These are phyloP conservation scores for Opisthocomus hoazin DNA, from an alignment of 2,113 vertebrate species.

Conservation along the genomic window DNA sequence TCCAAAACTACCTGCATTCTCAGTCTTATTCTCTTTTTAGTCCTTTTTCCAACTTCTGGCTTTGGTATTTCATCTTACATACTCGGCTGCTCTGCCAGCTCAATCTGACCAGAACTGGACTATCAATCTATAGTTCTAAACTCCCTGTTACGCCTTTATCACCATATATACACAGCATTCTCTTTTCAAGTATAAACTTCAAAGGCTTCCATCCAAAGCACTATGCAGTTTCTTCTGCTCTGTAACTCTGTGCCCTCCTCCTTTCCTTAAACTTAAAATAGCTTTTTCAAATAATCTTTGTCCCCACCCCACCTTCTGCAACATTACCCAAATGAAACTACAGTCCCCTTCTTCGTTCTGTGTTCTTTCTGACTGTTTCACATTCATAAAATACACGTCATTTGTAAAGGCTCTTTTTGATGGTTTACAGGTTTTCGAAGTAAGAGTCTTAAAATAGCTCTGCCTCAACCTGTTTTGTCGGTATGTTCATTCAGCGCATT, in stretches of 20 bases:
- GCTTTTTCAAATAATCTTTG: neutral
- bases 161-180: neutral
- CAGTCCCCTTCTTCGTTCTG: neutral
- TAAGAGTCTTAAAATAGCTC: conserved; percentile 20
- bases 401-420: neutral
- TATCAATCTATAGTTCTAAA: neutral
- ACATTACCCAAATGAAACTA: neutral
- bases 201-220: neutral
- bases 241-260: neutral
- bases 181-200: neutral
- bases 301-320: neutral
- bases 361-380: neutral
- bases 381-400: neutral
- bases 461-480: conserved; percentile 25
- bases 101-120: neutral
- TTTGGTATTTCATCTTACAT: neutral
- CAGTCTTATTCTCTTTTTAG: neutral
- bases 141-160: neutral
- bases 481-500: neutral
- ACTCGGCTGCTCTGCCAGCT: neutral
- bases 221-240: neutral
- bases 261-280: neutral
- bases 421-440: neutral
- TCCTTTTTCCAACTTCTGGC: neutral
- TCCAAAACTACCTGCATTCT: neutral